Evolutionary conservation across 1,140 invertebrate species (phyloP).

Genomic region (Rhynchophorus ferrugineus): DNA sequence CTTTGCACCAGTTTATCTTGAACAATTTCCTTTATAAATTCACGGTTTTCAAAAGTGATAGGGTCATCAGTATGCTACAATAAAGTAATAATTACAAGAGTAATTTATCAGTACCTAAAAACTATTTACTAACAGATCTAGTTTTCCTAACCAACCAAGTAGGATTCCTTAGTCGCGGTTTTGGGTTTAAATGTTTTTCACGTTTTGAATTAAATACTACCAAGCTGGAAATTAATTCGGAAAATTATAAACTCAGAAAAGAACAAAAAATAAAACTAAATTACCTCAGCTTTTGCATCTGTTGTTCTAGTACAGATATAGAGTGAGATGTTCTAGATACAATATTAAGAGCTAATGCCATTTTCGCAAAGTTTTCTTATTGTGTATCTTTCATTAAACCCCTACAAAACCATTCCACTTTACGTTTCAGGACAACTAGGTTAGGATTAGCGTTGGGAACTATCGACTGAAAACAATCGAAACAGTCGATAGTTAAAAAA

Average conservation of each 20-base stretch:
- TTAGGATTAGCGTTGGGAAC: no score
- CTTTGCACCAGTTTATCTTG: slow-evolving; percentile 50
- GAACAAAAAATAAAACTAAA: neutral
- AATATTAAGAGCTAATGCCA: neutral
- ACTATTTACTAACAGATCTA: slow-evolving; percentile 32
- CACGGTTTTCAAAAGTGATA: slow-evolving; percentile 70
- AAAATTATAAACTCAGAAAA: neutral
- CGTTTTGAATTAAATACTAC: slow-evolving; percentile 19
- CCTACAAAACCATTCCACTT: no score
- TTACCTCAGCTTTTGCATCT: neutral
- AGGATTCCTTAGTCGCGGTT: slow-evolving; percentile 47
- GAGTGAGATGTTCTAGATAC: neutral
- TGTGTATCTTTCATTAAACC: no score
- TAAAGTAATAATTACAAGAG: slow-evolving; percentile 12
- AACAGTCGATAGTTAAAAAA: no score
- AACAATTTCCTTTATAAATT: slow-evolving; percentile 74
- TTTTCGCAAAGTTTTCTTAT: no score
- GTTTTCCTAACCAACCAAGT: slow-evolving; percentile 50
- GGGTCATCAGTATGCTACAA: slow-evolving; percentile 58
- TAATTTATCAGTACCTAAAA: slow-evolving; percentile 7
- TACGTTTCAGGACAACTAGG: no score
- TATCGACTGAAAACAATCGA: no score
- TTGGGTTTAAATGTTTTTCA: slow-evolving; percentile 31
- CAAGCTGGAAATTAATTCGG: slow-evolving; percentile 18
- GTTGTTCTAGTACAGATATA: neutral